These are phyloP conservation scores for Clarias magur DNA, from an alignment of 2,113 vertebrate species.

Conservation along the genomic window DNA sequence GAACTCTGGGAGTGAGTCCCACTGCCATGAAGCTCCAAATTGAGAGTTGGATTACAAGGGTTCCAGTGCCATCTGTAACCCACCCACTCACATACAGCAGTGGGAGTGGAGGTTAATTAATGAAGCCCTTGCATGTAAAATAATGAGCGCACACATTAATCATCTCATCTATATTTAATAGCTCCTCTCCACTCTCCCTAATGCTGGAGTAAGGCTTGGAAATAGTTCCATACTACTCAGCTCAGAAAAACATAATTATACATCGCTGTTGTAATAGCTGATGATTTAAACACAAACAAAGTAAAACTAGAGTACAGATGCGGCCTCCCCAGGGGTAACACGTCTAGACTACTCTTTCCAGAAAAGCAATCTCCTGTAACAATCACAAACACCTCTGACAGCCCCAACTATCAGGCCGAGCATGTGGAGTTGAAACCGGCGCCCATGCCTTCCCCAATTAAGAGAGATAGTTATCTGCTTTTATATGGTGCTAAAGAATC, in stretches of 20 bases:
- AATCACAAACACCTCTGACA: neutral
- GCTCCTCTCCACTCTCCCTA: conserved; percentile 31
- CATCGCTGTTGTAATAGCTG: neutral
- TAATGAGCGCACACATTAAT: conserved; percentile 64
- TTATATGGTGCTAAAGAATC: conserved; percentile 3
- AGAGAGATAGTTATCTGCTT: conserved; percentile 7
- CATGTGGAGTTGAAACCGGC: neutral
- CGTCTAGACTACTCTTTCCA: conserved; percentile 18
- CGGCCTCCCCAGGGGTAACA: neutral
- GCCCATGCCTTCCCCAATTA: conserved; percentile 14
- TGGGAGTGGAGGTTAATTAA: conserved; percentile 64
- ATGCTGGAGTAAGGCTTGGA: neutral
- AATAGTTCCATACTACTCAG: conserved; percentile 15
- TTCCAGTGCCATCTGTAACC: conserved; percentile 65
- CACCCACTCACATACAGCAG: conserved; percentile 56
- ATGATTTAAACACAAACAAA: conserved; percentile 11
- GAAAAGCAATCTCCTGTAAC: conserved; percentile 27
- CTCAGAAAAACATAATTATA: conserved; percentile 13
- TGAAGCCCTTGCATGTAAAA: conserved; percentile 56
- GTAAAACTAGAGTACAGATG: conserved; percentile 26
- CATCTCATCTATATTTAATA: conserved; percentile 65
- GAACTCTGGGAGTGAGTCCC: conserved; percentile 49
- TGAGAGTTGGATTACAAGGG: conserved; percentile 53
- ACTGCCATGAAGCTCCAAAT: conserved; percentile 61
- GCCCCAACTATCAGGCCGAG: neutral